These are phyloP conservation scores for Montipora efflorescens DNA, from an alignment of 64 coral and sea anemone species.

Conservation along the genomic window DNA sequence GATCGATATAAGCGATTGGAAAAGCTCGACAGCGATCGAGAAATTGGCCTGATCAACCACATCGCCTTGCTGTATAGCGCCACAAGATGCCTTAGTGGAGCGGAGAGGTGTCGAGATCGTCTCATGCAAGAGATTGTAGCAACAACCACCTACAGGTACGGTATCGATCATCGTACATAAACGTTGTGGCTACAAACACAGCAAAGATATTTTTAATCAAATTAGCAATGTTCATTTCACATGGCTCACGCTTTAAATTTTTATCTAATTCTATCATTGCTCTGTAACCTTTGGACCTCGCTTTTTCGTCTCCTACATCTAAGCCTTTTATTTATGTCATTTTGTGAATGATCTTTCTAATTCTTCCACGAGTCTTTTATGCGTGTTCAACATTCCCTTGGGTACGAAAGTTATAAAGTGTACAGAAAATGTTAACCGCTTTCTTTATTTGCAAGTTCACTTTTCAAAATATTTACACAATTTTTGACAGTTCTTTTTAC, in stretches of 20 bases:
- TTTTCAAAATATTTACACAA: slow-evolving; percentile 48
- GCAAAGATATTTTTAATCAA: background rate
- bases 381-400: background rate
- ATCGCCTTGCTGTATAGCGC: slow-evolving; percentile 94
- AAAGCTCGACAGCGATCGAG: slow-evolving; percentile 82
- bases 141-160: slow-evolving; percentile 91
- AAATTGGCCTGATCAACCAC: slow-evolving; percentile 94
- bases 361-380: background rate
- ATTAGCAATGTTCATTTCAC: background rate
- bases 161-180: background rate
- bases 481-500: background rate
- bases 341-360: background rate
- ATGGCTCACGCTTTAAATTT: background rate
- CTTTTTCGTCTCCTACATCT: background rate
- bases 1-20: slow-evolving; percentile 92
- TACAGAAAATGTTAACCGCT: slow-evolving; percentile 7
- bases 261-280: too few relatives aligned
- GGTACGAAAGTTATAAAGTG: slow-evolving; percentile 9
- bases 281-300: background rate
- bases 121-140: slow-evolving; percentile 98
- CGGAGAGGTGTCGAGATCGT: slow-evolving; percentile 92
- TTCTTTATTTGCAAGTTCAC: slow-evolving; percentile 29
- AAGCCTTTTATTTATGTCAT: background rate
- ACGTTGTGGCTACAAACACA: background rate
- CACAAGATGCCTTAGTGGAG: slow-evolving; percentile 92